A percentile compares a stretch with the other conserved stretches of the same genome.
phyloP scores from a whole-genome alignment of 2,888 invertebrate species.

The Caenorhabditis sp. region DNA sequence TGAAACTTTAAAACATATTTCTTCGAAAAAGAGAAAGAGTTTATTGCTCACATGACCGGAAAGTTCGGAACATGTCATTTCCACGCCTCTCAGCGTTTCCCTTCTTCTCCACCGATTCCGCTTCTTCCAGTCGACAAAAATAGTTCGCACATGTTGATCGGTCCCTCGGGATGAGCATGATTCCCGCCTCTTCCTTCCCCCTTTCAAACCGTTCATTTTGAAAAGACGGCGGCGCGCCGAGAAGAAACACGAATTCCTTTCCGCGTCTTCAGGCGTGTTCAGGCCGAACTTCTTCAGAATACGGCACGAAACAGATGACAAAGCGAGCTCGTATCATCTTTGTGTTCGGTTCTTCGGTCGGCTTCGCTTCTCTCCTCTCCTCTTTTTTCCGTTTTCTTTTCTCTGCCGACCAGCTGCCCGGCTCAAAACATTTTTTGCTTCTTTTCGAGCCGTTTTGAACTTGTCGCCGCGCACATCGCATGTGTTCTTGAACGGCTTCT shows the following conservation, averaged over 20 bases:
- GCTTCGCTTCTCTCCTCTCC: background rate
- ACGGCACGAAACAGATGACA: conserved; percentile 5
- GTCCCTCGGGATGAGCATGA: conserved; percentile 1
- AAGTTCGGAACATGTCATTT: conserved; percentile 6
- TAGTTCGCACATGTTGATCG: conserved; percentile 9
- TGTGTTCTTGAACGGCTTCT: too few species aligned
- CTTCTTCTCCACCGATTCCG: background rate
- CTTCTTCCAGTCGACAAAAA: conserved; percentile 10
- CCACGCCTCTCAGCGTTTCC: background rate
- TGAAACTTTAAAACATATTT: too few species aligned
- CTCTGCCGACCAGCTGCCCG: background rate
- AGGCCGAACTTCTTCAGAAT: background rate
- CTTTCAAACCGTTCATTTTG: background rate
- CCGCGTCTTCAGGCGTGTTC: too few species aligned
- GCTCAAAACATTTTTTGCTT: conserved; percentile 26
- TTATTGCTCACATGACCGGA: background rate
- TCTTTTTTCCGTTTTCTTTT: background rate
- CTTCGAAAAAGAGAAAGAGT: too few species aligned
- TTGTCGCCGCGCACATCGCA: background rate
- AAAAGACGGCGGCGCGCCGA: background rate
- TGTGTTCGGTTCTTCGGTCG: background rate
- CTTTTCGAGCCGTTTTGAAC: conserved; percentile 17
- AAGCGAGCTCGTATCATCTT: conserved; percentile 6
- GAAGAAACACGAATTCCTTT: too few species aligned
- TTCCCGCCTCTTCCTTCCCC: background rate